Evolutionary conservation across 2,888 invertebrate species (phyloP).

Genomic region (Sepioteuthis lessoniana): DNA sequence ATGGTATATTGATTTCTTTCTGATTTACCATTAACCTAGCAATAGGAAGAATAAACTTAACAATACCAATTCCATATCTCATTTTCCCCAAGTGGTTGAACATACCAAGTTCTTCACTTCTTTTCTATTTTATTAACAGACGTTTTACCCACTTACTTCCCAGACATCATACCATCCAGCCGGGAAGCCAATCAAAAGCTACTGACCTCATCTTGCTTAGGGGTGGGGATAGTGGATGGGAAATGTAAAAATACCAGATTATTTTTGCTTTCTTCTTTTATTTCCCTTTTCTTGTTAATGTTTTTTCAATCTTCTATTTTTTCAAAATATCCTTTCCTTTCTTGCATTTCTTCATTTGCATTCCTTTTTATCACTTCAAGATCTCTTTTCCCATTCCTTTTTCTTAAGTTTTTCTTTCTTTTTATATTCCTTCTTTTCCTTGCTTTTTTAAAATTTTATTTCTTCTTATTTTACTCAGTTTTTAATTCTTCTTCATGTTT

Average conservation of each 20-base stretch:
- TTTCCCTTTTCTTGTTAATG: not conserved
- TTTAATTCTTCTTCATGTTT: not conserved
- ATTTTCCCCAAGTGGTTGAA: not conserved
- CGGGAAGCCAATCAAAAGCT: not conserved
- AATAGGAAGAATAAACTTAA: not conserved
- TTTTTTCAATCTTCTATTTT: not conserved
- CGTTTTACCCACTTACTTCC: not conserved
- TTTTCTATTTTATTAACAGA: constrained; percentile 17
- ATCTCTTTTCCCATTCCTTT: not conserved
- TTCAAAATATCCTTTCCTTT: too few relatives aligned
- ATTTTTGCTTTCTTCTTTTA: not conserved
- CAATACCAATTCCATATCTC: not conserved
- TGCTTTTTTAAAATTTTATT: not conserved
- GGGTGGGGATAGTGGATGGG: not conserved
- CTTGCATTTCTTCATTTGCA: too few relatives aligned
- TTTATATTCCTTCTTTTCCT: not conserved
- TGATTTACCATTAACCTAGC: too few relatives aligned
- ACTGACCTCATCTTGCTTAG: not conserved
- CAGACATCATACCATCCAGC: not conserved
- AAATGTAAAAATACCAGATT: not conserved
- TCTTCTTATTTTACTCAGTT: not conserved
- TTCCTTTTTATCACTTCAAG: not conserved
- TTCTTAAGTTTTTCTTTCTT: not conserved
- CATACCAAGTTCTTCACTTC: not conserved
- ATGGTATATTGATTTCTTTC: too few relatives aligned